phyloP scores from a whole-genome alignment of 2,888 invertebrate genomes.

The Parnassius orleans region DNA sequence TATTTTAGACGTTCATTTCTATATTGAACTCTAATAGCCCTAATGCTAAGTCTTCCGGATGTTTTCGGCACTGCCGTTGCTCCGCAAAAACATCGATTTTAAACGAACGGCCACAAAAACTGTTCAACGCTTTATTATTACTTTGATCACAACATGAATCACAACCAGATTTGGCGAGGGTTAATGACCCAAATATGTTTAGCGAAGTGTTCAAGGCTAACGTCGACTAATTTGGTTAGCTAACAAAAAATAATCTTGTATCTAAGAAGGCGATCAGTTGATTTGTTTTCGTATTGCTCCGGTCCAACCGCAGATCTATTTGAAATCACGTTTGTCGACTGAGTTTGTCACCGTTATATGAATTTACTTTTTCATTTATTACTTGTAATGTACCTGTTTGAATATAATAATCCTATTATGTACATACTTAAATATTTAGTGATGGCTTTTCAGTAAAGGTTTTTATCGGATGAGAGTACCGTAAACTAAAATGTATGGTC shows the following conservation, averaged over 20 bases:
- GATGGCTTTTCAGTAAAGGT: too few relatives aligned
- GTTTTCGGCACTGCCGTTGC: constrained; percentile 49
- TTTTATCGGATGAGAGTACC: too few relatives aligned
- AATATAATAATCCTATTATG: too few relatives aligned
- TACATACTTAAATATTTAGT: too few relatives aligned
- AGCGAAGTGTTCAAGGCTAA: constrained; percentile 76
- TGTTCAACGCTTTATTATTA: constrained; percentile 75
- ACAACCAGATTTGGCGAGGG: constrained; percentile 78
- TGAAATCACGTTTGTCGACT: constrained; percentile 54
- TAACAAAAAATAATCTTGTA: constrained; percentile 63
- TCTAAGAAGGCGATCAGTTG: constrained; percentile 51
- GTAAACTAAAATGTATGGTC: too few relatives aligned
- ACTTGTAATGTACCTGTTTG: too few relatives aligned
- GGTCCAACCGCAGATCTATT: constrained; percentile 30
- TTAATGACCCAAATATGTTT: constrained; percentile 79
- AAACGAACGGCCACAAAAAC: constrained; percentile 74
- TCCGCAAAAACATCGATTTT: constrained; percentile 55
- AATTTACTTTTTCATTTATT: constrained; percentile 32
- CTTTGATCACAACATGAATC: constrained; percentile 77
- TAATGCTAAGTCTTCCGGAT: constrained; percentile 61
- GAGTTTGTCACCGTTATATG: constrained; percentile 60
- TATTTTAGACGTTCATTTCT: background rate
- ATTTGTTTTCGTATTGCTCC: constrained; percentile 48
- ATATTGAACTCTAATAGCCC: constrained; percentile 32
- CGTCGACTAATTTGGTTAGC: constrained; percentile 64